Base-by-base conservation (phyloP, 1,140 invertebrate species). In the Lepidurus packardi region DNA sequence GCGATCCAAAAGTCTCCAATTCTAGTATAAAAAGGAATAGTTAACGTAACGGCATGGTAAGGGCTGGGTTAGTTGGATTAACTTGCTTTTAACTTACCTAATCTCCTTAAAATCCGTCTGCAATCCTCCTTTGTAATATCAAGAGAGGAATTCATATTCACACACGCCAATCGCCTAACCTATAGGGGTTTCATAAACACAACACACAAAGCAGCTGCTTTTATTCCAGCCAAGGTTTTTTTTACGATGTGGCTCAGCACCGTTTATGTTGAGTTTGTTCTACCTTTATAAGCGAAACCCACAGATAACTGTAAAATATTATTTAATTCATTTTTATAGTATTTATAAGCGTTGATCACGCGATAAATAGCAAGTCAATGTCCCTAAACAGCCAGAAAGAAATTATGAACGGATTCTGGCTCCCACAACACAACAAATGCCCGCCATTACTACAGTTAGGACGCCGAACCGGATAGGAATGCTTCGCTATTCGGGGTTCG, bases 1-100 rank as follows among this genome's bases (percentile, higher is more conserved):
- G 89, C 84, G 90, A 90, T 81, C 92, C 91, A 88, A 96, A 97
- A 80, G 94, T 94, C 86, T 96, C 93, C 81, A 97, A 86, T 88
- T 97, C 95, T 95, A 83, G 7, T 84, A 82, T 79, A 78, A 80
- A 80, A 81, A 78, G 79, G 76, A 77, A 73, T 77, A 87, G 86
- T 83, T 81, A 85, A 84, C 82, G 76, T 82, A 10, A 78, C 24
- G 82, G 80, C 80, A 79, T 80, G 43, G 34, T 34, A 34, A 34
- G 34, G 34, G 34, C 34, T 34, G 34, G 34, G 34, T 34, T 34
- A 34, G 34, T 76, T 44, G 78, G 81, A 43, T 77, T 44, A 43
- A 73, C 77, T 78, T 25, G 74, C 74, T 65, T 74, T 73, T 11
- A 13, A 83, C 84, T 87, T 89, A 94, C 93, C 92, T 82, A 95